These are phyloP conservation scores for Muscicapa adusta DNA, from an alignment of 2,113 vertebrate species.

Conservation along the genomic window DNA sequence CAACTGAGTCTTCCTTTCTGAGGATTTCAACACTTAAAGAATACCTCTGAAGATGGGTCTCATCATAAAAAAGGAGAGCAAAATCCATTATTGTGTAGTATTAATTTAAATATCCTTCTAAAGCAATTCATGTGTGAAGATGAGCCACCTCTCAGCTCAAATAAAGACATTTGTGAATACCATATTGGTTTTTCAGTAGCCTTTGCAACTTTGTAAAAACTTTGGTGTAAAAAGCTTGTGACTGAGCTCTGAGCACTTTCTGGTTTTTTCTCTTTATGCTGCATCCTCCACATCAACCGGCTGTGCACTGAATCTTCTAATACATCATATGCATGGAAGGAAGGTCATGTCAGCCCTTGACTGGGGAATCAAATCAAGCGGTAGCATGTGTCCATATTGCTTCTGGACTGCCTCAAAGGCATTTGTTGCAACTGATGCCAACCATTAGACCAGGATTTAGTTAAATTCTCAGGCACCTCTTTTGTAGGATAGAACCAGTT, in stretches of 20 bases:
- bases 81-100: neutral
- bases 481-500: neutral
- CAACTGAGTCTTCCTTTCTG: neutral
- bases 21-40: neutral
- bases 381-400: neutral
- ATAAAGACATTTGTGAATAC: neutral
- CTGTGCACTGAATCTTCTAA: neutral
- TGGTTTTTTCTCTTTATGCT: neutral
- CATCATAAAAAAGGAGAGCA: neutral
- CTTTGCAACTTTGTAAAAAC: neutral
- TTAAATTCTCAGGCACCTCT: neutral
- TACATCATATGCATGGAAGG: neutral
- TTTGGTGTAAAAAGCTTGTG: neutral
- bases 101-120: neutral
- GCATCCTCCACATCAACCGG: neutral
- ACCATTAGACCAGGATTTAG: neutral
- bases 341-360: neutral
- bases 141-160: neutral
- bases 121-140: neutral
- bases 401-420: neutral
- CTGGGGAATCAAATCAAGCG: neutral
- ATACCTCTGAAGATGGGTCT: neutral
- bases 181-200: neutral
- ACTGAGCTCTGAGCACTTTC: neutral
- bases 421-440: neutral